Conservation (phyloP, 23 tunicate species). For the Phallusia fumigata region DNA sequence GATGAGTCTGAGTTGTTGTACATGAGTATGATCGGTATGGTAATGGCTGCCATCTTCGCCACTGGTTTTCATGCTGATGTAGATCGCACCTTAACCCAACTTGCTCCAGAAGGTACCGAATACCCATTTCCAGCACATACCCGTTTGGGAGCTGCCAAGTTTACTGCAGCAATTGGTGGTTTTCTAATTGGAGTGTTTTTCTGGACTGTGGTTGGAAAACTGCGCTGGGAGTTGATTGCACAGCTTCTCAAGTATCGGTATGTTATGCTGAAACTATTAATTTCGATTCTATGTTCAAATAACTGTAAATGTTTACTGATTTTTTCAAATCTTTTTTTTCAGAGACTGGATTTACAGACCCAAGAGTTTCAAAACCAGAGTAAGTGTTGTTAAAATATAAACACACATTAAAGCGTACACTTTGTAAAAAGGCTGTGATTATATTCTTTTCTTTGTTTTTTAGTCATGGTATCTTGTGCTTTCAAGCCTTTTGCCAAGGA, state of each 20-base stretch:
- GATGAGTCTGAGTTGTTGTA: constrained; percentile 78
- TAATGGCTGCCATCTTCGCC: constrained; percentile 93
- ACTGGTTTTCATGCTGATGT: constrained; percentile 81
- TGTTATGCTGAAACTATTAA: not conserved
- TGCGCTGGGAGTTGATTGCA: constrained; percentile 62
- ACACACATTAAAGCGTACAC: not conserved
- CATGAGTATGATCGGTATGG: constrained; percentile 69
- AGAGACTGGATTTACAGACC: constrained; percentile 83
- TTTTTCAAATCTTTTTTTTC: constrained; percentile 21
- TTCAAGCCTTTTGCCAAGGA: constrained; percentile 53
- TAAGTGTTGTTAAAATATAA: constrained; percentile 9
- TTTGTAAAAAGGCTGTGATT: not conserved
- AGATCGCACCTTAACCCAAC: constrained; percentile 71
- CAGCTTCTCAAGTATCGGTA: constrained; percentile 77
- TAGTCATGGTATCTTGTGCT: constrained; percentile 70
- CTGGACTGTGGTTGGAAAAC: constrained; percentile 51
- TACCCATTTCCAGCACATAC: constrained; percentile 93
- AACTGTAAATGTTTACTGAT: not conserved
- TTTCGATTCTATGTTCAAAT: not conserved
- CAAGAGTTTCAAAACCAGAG: constrained; percentile 66
- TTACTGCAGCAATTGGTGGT: constrained; percentile 76
- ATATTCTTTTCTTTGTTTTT: constrained; percentile 14
- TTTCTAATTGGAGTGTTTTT: constrained; percentile 73
- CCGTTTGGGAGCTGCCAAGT: constrained; percentile 75
- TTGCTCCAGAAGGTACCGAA: constrained; percentile 81